Evolutionary conservation across 2,888 invertebrate species (phyloP).

Genomic region (Julus scandinavius): DNA sequence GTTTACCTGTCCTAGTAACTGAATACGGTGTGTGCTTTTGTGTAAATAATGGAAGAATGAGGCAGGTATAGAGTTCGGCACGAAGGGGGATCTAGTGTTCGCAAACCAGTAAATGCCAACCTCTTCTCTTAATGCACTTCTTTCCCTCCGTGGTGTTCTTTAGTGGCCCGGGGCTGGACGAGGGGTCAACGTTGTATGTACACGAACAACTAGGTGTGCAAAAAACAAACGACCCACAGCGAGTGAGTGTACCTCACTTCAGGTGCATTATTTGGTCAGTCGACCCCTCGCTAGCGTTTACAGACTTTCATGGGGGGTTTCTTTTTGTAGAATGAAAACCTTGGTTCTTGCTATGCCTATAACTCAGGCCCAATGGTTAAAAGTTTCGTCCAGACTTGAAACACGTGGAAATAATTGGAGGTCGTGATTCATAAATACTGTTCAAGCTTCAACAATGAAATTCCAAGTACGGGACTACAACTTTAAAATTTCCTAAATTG

Average conservation of each 20-base stretch:
- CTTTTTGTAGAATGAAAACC: background rate
- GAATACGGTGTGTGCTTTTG: background rate
- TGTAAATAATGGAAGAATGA: conserved; percentile 31
- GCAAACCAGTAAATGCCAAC: background rate
- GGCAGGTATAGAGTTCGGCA: background rate
- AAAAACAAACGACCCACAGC: conserved; percentile 42
- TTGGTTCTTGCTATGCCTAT: background rate
- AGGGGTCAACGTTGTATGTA: conserved; percentile 35
- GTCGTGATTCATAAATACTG: background rate
- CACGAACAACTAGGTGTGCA: conserved; percentile 24
- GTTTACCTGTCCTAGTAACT: conserved; percentile 26
- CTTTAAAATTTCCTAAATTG: background rate
- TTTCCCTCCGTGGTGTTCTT: background rate
- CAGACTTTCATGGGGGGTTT: conserved; percentile 3
- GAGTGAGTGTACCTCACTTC: conserved; percentile 33
- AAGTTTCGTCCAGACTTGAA: background rate
- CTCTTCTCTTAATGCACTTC: conserved; percentile 41
- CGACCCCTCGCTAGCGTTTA: background rate
- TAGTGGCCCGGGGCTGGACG: background rate
- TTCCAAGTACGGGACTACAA: too few relatives aligned
- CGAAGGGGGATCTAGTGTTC: conserved; percentile 11
- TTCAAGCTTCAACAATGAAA: background rate
- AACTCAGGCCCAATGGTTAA: background rate
- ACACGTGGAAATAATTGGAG: background rate
- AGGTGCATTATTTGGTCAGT: conserved; percentile 42